Evolutionary conservation across 2,113 vertebrate genomes (phyloP), one percentile per base, ranked within the genome.

Genomic region (Bambusicola thoracicus): DNA sequence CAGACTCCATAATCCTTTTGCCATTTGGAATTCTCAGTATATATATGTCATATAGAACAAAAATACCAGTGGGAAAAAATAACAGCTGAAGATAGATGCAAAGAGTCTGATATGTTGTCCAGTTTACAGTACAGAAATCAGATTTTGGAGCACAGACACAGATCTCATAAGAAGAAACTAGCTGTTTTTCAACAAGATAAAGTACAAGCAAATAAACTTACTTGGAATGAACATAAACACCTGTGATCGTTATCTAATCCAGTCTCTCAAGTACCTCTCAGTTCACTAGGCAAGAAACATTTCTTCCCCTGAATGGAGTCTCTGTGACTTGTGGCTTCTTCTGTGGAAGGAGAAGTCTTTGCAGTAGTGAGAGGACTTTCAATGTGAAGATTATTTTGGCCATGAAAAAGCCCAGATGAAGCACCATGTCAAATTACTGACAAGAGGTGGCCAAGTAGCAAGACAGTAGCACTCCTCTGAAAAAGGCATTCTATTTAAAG

Each of bases 41-140:
- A 3, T 46, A 2, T 46, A 2, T 85, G 75, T 70, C 41, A 62
- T 41, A 66, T 11, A 0, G 0, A 73, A 65, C 2, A 36, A 46
- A 68, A 78, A 43, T 43, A 65, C 10, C 25, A 25, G n/a, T 25
- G 22, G 13, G 14, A 29, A 68, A 25, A 44, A 36, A 34, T 36
- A 36, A 43, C 22, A 43, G 11, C 7, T 17, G 1, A 48, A 68
- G 10, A 18, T 49, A 38, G 12, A 38, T 53, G 25, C 6, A 24
- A 38, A 69, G 4, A 86, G 72, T 10, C 17, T 68, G 38, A 72
- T 80, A 18, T 20, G 11, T 49, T 53, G 5, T 20, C 56, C 7
- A 5, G 12, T 41, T 83, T 51, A 40, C 73, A 77, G 59, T 65
- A 21, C 6, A n/a, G 7, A 72, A 88, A 21, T 59, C 41, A 82